Conservation (phyloP, 2,113 vertebrate genomes). For the Lagopus leucura region DNA sequence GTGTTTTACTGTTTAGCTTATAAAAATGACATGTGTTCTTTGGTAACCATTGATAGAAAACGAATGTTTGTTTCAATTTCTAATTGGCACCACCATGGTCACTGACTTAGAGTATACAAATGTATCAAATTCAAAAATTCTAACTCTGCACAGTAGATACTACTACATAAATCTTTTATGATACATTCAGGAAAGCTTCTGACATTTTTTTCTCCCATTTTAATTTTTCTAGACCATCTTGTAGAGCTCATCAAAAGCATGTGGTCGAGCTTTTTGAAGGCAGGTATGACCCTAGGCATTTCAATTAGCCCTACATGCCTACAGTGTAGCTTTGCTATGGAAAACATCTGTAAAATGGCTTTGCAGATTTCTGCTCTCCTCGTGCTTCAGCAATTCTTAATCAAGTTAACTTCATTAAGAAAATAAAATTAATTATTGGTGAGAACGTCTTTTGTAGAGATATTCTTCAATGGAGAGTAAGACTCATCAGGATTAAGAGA, state of each 20-base stretch:
- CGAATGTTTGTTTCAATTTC: not conserved
- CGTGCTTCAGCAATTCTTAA: not conserved
- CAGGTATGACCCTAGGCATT: not conserved
- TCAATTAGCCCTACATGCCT: not conserved
- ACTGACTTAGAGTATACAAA: not conserved
- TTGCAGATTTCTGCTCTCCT: not conserved
- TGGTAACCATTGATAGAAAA: not conserved
- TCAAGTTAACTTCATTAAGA: not conserved
- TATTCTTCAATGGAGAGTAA: not conserved
- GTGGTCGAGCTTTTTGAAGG: not conserved
- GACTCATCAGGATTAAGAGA: not conserved
- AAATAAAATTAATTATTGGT: not conserved
- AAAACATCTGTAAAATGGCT: not conserved
- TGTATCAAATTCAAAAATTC: not conserved
- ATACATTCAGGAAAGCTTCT: not conserved
- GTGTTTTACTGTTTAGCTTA: not conserved
- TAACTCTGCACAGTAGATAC: not conserved
- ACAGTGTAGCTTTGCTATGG: not conserved
- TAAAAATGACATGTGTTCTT: not conserved
- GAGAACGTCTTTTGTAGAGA: not conserved
- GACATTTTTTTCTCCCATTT: not conserved
- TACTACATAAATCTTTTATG: not conserved
- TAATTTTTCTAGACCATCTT: not conserved
- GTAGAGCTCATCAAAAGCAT: not conserved
- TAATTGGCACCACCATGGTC: not conserved